Evolutionary conservation across 2,797 vertebrate species (phyloP), one percentile per base, ranked within the genome.

Genomic region (Dryobates pubescens): DNA sequence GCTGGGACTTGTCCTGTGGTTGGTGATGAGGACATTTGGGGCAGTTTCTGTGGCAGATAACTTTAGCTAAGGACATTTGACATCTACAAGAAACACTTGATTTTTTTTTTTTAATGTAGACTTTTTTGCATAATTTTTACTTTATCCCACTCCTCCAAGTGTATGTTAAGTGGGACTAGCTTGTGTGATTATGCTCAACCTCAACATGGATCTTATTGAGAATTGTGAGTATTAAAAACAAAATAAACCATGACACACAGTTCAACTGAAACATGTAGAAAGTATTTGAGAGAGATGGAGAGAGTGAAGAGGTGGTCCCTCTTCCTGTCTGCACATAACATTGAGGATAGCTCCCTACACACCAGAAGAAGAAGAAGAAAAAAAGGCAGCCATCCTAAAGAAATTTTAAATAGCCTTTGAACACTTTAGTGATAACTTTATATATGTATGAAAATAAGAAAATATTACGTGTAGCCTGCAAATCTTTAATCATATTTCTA

Each of bases 1-100:
- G 93, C 90, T 96, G 96, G 92, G 91, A 96, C 92, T 96, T 92
- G 86, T 96, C 94, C 80, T 90, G 51, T 87, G 9, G 19, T 71
- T 79, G 74, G 71, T 61, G 76, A 93, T 89, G 67, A 88, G 89
- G 78, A 96, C 61, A 84, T 1, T 82, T 49, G 68, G 71, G 86
- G 53, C 69, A 92, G 67, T 63, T 95, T 78, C 71, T 75, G 71
- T 57, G 67, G 76, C 53, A 91, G 68, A 57, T 54, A 86, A 62
- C 38, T 89, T 93, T 24, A 89, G 62, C 36, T 94, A 53, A 81
- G 18, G 24, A 77, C 79, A 75, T 85, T 79, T 80, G 54, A 8
- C 26, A 80, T 95, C 96, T 91, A 64, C n/a, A 82, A 82, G 54
- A 77, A 82, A 82, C 74, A 56, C 0, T 57, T 63, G 54, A 57